Conservation (phyloP, 2,888 invertebrate species). For the Gastracanthus pulcherrimus region DNA sequence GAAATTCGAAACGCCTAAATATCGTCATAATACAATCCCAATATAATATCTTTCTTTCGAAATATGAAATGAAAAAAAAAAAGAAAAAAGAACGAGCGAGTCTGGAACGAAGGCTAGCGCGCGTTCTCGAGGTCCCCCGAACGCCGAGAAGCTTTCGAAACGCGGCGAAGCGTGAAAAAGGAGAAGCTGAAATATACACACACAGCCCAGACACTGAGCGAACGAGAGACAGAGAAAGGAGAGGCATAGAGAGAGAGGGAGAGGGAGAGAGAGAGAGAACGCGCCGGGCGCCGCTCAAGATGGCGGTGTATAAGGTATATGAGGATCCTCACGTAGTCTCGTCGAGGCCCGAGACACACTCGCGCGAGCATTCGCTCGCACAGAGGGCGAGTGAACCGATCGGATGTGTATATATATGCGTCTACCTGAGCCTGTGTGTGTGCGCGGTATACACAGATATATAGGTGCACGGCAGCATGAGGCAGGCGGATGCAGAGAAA, state of each 20-base stretch:
- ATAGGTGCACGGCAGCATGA: neutral
- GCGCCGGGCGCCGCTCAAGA: slow-evolving; percentile 33
- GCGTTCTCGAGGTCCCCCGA: slow-evolving; percentile 11
- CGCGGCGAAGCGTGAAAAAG: slow-evolving; percentile 44
- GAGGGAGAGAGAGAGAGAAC: slow-evolving; percentile 1
- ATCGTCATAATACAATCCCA: neutral
- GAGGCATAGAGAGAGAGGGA: neutral
- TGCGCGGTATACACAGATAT: neutral
- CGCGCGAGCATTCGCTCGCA: neutral
- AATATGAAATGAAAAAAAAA: slow-evolving; percentile 23
- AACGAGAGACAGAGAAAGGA: neutral
- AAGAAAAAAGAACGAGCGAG: neutral
- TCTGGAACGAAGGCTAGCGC: slow-evolving; percentile 14
- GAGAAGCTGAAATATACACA: slow-evolving; percentile 31
- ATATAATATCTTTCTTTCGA: slow-evolving; percentile 17
- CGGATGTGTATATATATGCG: too few relatives aligned
- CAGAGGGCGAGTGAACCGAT: neutral
- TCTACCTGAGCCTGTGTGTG: too few relatives aligned
- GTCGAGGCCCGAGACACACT: too few relatives aligned
- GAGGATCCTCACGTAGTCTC: slow-evolving; percentile 32
- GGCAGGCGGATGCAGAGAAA: neutral
- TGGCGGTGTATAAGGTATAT: too few relatives aligned
- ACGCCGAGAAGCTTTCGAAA: slow-evolving; percentile 48
- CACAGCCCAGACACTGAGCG: neutral
- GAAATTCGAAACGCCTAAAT: slow-evolving; percentile 23